Evolutionary conservation across 2,888 invertebrate species (phyloP).

Genomic region (Nomada ruficornis): DNA sequence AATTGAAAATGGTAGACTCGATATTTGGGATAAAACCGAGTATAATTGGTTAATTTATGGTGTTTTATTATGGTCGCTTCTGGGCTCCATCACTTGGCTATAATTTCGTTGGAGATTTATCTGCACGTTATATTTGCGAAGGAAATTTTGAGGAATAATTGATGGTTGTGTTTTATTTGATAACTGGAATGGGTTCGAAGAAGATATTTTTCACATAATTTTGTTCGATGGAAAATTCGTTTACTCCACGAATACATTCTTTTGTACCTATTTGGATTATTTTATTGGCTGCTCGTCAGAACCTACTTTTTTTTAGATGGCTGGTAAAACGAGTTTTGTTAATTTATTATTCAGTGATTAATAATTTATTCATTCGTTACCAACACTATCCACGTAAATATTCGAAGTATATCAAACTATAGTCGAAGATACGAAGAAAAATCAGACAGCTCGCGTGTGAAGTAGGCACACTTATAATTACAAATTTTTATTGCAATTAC

Average conservation of each 20-base stretch:
- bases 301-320: not conserved
- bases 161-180: not conserved
- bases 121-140: too few species aligned
- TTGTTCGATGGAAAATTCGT: too few species aligned
- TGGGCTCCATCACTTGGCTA: too few species aligned
- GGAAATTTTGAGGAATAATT: too few species aligned
- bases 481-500: not conserved
- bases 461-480: not conserved
- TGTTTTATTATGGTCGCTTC: too few species aligned
- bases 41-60: too few species aligned
- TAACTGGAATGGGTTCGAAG: too few species aligned
- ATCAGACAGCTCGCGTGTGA: not conserved
- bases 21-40: not conserved
- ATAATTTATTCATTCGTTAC: conserved; percentile 41
- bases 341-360: conserved; percentile 53
- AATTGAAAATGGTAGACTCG: not conserved
- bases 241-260: too few species aligned
- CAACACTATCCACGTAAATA: not conserved
- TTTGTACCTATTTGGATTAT: not conserved
- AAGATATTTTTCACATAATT: too few species aligned
- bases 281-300: conserved; percentile 23
- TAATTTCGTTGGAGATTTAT: too few species aligned
- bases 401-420: conserved; percentile 9
- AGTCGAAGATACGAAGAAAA: conserved; percentile 8
- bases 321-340: conserved; percentile 38